Base-by-base conservation (phyloP, 2,797 vertebrate species). In the Danio tinwini region DNA sequence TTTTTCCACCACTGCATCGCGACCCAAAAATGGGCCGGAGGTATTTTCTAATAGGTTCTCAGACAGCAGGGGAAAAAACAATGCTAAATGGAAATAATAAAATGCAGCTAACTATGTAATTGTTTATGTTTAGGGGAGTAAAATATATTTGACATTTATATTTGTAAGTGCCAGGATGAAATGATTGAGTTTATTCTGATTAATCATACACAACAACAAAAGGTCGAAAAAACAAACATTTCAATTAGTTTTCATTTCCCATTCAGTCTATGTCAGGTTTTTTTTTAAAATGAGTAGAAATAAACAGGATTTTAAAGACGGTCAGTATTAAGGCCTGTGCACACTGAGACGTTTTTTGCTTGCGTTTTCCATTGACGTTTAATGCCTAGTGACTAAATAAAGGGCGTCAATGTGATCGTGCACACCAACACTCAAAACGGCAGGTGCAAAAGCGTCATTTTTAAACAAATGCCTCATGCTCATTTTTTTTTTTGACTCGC, bases 31-130 rank as follows among this genome's bases (percentile, higher is more conserved):
- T 16, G 17, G 19, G 13, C 40, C 8, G 8, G 70, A 58, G 70
- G 53, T 56, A 16, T 73, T 59, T 73, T 73, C 56, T 45, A 13
- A 59, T 59, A 47, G 71, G 42, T 14, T 73, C 42, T n/a, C 5
- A 14, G 19, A 47, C 55, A 73, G 55, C 40, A 13, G 42, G 40
- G 19, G 21, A 59, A 29, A 29, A 29, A 37, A 16, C 19, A 29
- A 47, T 29, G 17, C 13, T 45, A 58, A 61, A 73, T 47, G 71
- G 14, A 16, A 59, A 73, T 59, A 19, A 56, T 72, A 29, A 29
- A 29, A 29, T 52, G 47, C 29, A 52, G 39, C 29, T 69, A 37
- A 68, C 42, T 19, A 9, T 53, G 17, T 53, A 40, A 53, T 19
- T 55, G 68, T 42, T 47, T 69, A 11, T 42, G n/a, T 13, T 29